Base-by-base conservation (phyloP, 1,140 invertebrate genomes). In the Pissodes strobi region DNA sequence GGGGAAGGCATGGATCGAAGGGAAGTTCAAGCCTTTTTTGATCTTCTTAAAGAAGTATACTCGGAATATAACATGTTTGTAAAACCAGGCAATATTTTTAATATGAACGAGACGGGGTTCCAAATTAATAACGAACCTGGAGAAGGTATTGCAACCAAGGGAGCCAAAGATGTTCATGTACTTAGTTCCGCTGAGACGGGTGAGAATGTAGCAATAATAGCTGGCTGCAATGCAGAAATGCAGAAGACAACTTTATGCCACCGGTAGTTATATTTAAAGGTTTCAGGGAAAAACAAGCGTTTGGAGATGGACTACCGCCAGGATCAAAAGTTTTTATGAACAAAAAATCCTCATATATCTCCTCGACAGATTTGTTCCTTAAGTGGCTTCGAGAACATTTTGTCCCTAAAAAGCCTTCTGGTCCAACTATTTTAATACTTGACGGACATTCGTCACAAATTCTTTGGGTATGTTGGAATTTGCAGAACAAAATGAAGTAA, bases 91-190 rank as follows among this genome's bases (percentile, higher is more conserved):
- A n/a, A n/a, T n/a, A 71, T 79, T 17, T 80, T 56, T 34, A 79
- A 79, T 52, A 76, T 76, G 69, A 77, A 79, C 39, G 75, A 79
- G 61, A 49, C 71, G 4, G 72, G 72, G 3, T 13, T 78, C 13
- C 77, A 79, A 66, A 21, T 79, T 6, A 79, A 75, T 48, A 80
- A 77, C 67, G 73, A 73, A 66, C 53, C 73, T 30, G 75, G 72
- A 30, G 71, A 77, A 69, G 74, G 80, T 13, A 18, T 79, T 55
- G 74, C 76, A 5, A 74, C 39, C 1, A 80, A 78, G 72, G 74
- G 73, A 64, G 34, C 74, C 2, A 76, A 73, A 72, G 59, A 38
- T 52, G 77, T 80, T 3, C 60, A 75, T 55, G 57, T 71, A 48
- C 30, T 79, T 10, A 79, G 76, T 37, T 76, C 69, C 27, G 15